Conservation (phyloP, 2,113 vertebrate species). For the Heterotis niloticus region DNA sequence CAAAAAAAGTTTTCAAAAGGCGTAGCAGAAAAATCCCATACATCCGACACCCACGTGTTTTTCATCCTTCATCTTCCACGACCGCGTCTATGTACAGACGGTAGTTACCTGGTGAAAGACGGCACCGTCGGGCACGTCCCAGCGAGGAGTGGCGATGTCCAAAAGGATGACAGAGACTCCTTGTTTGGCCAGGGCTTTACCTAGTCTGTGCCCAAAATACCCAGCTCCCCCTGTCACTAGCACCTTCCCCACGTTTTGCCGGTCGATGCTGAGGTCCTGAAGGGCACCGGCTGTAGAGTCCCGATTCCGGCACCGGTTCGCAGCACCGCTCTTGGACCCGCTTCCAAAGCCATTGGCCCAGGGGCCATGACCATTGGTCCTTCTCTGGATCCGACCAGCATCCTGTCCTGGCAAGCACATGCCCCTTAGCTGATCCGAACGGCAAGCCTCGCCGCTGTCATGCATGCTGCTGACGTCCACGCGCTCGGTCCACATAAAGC, state of each 20-base stretch:
- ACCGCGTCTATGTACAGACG: too few relatives aligned
- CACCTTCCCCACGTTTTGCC: slow-evolving; percentile 52
- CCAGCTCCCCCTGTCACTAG: slow-evolving; percentile 87
- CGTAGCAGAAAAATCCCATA: too few relatives aligned
- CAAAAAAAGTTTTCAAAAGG: too few relatives aligned
- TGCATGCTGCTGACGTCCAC: slow-evolving; percentile 35
- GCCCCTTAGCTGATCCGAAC: slow-evolving; percentile 50
- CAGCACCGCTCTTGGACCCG: slow-evolving; percentile 43
- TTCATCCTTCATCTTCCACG: too few relatives aligned
- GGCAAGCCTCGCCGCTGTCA: slow-evolving; percentile 38
- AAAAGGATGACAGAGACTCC: slow-evolving; percentile 75
- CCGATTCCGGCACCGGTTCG: slow-evolving; percentile 38
- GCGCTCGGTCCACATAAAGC: slow-evolving; percentile 29
- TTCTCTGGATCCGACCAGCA: neutral
- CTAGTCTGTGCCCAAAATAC: slow-evolving; percentile 83
- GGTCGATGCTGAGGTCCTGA: slow-evolving; percentile 18
- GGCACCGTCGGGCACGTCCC: slow-evolving; percentile 66
- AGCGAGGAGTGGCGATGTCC: slow-evolving; percentile 68
- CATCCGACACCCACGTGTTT: too few relatives aligned
- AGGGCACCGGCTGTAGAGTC: slow-evolving; percentile 35
- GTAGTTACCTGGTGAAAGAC: slow-evolving; percentile 74
- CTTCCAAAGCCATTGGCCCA: slow-evolving; percentile 12
- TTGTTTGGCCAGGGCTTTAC: slow-evolving; percentile 64
- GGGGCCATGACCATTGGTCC: slow-evolving; percentile 32
- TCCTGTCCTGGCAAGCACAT: slow-evolving; percentile 31